These are phyloP conservation scores for Notolepis coatsorum DNA, from an alignment of 2,797 vertebrate genomes.

Conservation along the genomic window DNA sequence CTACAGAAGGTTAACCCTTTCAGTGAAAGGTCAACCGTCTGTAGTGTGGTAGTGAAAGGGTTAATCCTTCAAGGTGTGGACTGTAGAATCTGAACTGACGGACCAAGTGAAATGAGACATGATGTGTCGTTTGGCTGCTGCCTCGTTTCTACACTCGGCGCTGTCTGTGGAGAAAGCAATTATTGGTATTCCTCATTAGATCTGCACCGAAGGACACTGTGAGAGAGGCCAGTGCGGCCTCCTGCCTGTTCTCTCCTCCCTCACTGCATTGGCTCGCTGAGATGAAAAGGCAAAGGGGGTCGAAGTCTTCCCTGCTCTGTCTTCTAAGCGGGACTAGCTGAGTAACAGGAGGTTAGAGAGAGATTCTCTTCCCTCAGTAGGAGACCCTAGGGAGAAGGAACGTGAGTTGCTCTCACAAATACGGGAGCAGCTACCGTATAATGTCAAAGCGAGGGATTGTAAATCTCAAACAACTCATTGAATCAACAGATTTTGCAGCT, in stretches of 20 bases:
- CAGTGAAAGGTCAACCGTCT: too few relatives aligned
- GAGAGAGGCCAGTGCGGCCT: neutral
- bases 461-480: too few relatives aligned
- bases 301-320: neutral
- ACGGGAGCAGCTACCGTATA: too few relatives aligned
- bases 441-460: neutral
- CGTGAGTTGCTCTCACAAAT: too few relatives aligned
- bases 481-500: too few relatives aligned
- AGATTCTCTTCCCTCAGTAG: neutral
- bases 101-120: too few relatives aligned
- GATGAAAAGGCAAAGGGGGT: neutral
- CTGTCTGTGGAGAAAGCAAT: neutral
- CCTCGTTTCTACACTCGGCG: neutral
- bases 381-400: neutral
- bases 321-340: conserved; percentile 12
- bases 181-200: conserved; percentile 8
- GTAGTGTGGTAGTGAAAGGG: too few relatives aligned
- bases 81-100: neutral
- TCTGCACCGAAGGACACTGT: neutral
- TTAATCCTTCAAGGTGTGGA: conserved; percentile 25
- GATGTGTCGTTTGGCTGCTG: neutral
- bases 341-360: conserved; percentile 1
- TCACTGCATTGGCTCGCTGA: conserved; percentile 3
- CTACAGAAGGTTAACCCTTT: too few relatives aligned
- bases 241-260: neutral